Percentiles rank a stretch among this genome's conserved stretches.
These are phyloP conservation scores for Drosophila pachea DNA, from an alignment of 1,140 invertebrate genomes.

Conservation along the genomic window DNA sequence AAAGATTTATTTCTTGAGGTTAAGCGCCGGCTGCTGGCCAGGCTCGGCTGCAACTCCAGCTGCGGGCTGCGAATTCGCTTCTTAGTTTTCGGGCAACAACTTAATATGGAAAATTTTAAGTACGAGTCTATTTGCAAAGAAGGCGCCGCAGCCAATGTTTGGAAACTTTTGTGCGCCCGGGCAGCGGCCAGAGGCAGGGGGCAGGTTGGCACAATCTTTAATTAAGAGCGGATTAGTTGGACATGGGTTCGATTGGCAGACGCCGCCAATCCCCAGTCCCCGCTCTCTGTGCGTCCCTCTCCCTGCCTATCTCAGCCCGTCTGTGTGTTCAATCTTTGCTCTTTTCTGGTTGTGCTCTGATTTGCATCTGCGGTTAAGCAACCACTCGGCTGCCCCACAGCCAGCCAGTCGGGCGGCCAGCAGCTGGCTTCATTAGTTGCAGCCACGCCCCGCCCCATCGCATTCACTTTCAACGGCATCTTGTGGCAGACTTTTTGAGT, in stretches of 20 bases:
- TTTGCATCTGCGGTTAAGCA: slow-evolving; percentile 74
- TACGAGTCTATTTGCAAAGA: slow-evolving; percentile 45
- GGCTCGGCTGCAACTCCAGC: no score
- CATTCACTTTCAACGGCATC: slow-evolving; percentile 35
- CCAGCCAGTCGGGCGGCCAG: slow-evolving; percentile 5
- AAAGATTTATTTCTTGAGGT: slow-evolving; percentile 79
- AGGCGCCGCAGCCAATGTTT: slow-evolving; percentile 12
- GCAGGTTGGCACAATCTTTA: slow-evolving; percentile 59
- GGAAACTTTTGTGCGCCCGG: slow-evolving; percentile 34
- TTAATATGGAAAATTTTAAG: slow-evolving; percentile 71
- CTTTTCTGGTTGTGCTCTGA: slow-evolving; percentile 72
- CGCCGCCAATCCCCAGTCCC: slow-evolving; percentile 3
- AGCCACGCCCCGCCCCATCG: background rate
- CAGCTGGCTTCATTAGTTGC: slow-evolving; percentile 73
- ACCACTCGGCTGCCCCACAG: slow-evolving; percentile 48
- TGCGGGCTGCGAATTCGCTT: slow-evolving; percentile 10
- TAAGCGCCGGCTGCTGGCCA: slow-evolving; percentile 57
- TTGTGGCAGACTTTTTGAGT: slow-evolving; percentile 70
- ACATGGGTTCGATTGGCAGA: slow-evolving; percentile 72
- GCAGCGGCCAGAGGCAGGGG: slow-evolving; percentile 15
- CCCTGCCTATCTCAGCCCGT: background rate
- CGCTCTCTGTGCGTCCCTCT: background rate
- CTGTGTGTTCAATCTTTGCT: slow-evolving; percentile 60
- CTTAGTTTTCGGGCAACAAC: slow-evolving; percentile 34
- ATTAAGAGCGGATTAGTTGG: slow-evolving; percentile 79